Evolutionary conservation across 2,888 invertebrate species (phyloP).

Genomic region (Chloroclystis v-ata): DNA sequence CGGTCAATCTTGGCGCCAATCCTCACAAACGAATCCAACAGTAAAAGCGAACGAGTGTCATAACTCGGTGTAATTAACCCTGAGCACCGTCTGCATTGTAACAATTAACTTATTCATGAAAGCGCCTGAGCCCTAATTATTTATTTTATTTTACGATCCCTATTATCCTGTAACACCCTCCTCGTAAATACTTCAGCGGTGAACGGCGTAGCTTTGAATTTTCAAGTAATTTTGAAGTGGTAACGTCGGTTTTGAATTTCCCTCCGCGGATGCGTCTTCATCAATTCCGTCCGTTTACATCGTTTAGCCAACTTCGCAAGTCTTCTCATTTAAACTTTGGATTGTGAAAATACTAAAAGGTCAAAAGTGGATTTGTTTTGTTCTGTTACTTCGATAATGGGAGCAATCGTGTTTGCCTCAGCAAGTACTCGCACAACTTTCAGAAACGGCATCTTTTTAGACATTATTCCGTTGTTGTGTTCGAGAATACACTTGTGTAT

Average conservation of each 20-base stretch:
- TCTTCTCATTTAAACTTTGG: slow-evolving; percentile 21
- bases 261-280: slow-evolving; percentile 20
- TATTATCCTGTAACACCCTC: slow-evolving; percentile 63
- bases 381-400: not conserved
- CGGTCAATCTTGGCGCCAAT: slow-evolving; percentile 32
- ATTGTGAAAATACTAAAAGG: slow-evolving; percentile 11
- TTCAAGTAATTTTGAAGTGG: slow-evolving; percentile 39
- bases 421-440: not conserved
- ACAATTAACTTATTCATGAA: slow-evolving; percentile 74
- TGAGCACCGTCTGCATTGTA: slow-evolving; percentile 47
- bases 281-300: slow-evolving; percentile 18
- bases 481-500: not conserved
- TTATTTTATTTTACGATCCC: slow-evolving; percentile 74
- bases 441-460: too few relatives aligned
- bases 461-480: too few relatives aligned
- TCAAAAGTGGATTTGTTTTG: slow-evolving; percentile 9
- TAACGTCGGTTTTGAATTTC: slow-evolving; percentile 36
- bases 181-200: slow-evolving; percentile 66
- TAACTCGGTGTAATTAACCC: slow-evolving; percentile 30
- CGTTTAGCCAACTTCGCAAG: slow-evolving; percentile 16
- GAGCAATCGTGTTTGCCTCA: not conserved
- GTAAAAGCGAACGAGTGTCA: slow-evolving; percentile 29
- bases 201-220: slow-evolving; percentile 45
- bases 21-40: slow-evolving; percentile 33
- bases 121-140: slow-evolving; percentile 65